Base-by-base conservation (phyloP, 2,113 vertebrate species). In the Silurus meridionalis region DNA sequence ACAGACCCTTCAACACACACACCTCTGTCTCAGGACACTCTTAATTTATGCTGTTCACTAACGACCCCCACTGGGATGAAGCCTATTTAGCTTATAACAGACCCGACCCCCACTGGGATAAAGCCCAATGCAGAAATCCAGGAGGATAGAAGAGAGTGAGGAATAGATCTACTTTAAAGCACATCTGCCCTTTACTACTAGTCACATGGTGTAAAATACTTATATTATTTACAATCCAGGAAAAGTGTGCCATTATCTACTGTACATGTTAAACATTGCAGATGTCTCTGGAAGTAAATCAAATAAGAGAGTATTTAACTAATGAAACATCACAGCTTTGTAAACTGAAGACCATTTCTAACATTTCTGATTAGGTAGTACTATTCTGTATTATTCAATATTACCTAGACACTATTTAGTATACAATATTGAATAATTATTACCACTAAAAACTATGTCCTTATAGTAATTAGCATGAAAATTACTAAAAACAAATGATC, bases 1-100 rank as follows among this genome's bases (percentile, higher is more conserved):
- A 87, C 83, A 66, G 69, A 82, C 71, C 4, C 10, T 67, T 21
- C 64, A 15, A 83, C 81, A 83, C 82, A 77, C 53, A 81, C 46
- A 82, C 21, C 11, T 50, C 19, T 28, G 67, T 86, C 78, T 25
- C 60, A 75, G 50, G 77, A 67, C 61, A 80, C 80, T 82, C 85
- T 83, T 92, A 92, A 93, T 93, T 91, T 90, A 92, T 93, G 87
- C 60, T 14, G 72, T 84, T 86, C 85, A 28, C 89, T 92, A 92
- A 93, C 91, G 63, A 91, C 89, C 85, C 92, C 91, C 90, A 83
- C 61, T 87, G 92, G 93, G 92, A 92, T 90, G 57, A 81, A 23
- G 67, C 46, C 77, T 82, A 88, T 84, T 91, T 91, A 81, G 86
- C 84, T 46, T 83, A 83, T 83, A 58, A 82, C 64, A 87, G 88